A percentile compares a stretch with the other conserved stretches of the same genome.
phyloP scores from a whole-genome alignment of 2,797 vertebrate species.

The Melanogrammus aeglefinus region DNA sequence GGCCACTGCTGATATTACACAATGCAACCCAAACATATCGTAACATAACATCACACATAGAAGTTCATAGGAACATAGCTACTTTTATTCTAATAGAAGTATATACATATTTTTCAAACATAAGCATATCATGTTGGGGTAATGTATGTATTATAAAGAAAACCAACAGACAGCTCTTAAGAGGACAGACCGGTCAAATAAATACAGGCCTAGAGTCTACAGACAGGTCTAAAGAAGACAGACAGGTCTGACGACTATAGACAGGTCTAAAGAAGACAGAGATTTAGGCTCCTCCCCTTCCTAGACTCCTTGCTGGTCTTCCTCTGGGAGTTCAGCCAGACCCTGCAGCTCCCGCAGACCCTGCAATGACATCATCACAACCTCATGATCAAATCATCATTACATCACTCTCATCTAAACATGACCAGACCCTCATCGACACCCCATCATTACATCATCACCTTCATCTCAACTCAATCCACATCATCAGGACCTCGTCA shows the following conservation, averaged over 20 bases:
- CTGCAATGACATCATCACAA: constrained; percentile 51
- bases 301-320: constrained; percentile 58
- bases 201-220: neutral
- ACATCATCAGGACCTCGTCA: too few species aligned
- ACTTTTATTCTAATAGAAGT: neutral
- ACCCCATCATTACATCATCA: too few species aligned
- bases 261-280: neutral
- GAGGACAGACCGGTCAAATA: neutral
- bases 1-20: neutral
- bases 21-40: neutral
- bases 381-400: too few species aligned
- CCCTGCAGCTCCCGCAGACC: constrained; percentile 85
- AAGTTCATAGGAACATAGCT: neutral
- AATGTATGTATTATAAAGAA: neutral
- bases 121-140: neutral
- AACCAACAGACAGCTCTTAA: too few species aligned
- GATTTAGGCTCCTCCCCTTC: neutral
- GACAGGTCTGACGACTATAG: too few species aligned
- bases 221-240: neutral
- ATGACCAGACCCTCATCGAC: too few species aligned
- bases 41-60: neutral
- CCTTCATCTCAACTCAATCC: too few species aligned
- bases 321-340: constrained; percentile 70
- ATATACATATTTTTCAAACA: neutral
- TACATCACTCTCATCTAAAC: too few species aligned